Evolutionary conservation across 2,888 invertebrate species (phyloP).

Genomic region (Stenurella melanura): DNA sequence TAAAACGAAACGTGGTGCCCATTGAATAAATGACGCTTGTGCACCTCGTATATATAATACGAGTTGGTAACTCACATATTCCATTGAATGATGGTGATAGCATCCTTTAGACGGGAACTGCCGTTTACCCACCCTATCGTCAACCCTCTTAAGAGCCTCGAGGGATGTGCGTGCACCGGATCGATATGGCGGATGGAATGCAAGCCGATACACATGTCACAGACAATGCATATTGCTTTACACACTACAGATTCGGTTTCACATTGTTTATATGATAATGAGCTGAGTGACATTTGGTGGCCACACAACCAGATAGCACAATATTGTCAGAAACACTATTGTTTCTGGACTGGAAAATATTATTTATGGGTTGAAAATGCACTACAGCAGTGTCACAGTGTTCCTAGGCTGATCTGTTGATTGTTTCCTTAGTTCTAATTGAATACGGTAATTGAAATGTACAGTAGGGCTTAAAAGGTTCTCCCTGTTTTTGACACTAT

Average conservation of each 20-base stretch:
- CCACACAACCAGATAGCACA: slow-evolving; percentile 42
- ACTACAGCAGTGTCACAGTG: neutral
- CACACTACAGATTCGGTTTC: slow-evolving; percentile 41
- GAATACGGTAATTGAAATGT: too few relatives aligned
- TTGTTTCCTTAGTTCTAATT: neutral
- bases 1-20: neutral
- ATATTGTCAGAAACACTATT: slow-evolving; percentile 46
- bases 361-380: slow-evolving; percentile 31
- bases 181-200: slow-evolving; percentile 56
- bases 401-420: neutral
- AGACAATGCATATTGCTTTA: slow-evolving; percentile 47
- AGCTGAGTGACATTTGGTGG: slow-evolving; percentile 47
- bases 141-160: slow-evolving; percentile 60
- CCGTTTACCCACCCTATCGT: slow-evolving; percentile 54
- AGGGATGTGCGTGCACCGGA: slow-evolving; percentile 59
- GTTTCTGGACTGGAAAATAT: slow-evolving; percentile 34
- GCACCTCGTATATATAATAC: neutral
- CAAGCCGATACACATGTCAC: slow-evolving; percentile 52
- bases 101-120: slow-evolving; percentile 58
- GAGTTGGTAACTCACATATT: slow-evolving; percentile 14
- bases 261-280: slow-evolving; percentile 51
- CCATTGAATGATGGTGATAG: slow-evolving; percentile 56
- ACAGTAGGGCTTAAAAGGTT: too few relatives aligned
- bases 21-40: neutral
- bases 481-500: too few relatives aligned